These are phyloP conservation scores for Pterocles burchelli DNA, from an alignment of 2,113 vertebrate species.

Conservation along the genomic window DNA sequence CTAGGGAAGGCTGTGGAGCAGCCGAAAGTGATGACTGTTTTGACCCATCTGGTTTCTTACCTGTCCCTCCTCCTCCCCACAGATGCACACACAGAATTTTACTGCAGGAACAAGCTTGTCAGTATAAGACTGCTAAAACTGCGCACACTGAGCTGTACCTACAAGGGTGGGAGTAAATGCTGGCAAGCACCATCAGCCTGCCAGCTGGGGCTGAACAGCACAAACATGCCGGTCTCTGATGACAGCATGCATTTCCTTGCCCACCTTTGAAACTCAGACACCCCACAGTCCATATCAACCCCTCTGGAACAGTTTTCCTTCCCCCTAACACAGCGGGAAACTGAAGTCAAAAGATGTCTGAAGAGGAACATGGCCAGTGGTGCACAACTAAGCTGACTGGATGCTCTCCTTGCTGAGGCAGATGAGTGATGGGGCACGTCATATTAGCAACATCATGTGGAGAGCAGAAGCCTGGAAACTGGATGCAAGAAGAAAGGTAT, in stretches of 20 bases:
- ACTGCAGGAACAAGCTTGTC: not conserved
- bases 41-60: not conserved
- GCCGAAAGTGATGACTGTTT: not conserved
- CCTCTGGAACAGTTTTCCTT: not conserved
- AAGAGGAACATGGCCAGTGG: not conserved
- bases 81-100: not conserved
- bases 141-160: not conserved
- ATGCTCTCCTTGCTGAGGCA: not conserved
- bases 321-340: not conserved
- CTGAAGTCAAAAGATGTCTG: not conserved
- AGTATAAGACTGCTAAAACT: not conserved
- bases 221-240: not conserved
- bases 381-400: not conserved
- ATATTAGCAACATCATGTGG: not conserved
- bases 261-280: not conserved
- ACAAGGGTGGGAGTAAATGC: not conserved
- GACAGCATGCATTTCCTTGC: not conserved
- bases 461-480: not conserved
- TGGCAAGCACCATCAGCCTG: not conserved
- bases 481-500: not conserved
- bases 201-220: not conserved
- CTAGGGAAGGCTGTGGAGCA: not conserved
- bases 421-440: not conserved
- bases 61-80: not conserved
- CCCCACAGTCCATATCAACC: rapidly evolving